These are phyloP conservation scores for Lucifuga dentata DNA, from an alignment of 2,113 vertebrate genomes.

Conservation along the genomic window DNA sequence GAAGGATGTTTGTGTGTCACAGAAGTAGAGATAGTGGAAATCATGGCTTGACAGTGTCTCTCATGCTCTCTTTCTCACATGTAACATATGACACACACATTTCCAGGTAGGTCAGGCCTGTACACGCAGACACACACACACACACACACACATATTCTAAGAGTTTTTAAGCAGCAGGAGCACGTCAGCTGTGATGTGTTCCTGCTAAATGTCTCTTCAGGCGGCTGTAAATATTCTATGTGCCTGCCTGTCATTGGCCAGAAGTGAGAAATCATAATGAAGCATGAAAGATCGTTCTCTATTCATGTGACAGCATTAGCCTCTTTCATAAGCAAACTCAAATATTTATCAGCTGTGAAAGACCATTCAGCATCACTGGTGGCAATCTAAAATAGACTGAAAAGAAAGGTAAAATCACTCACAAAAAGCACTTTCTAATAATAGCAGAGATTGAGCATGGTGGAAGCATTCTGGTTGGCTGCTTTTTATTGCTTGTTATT, in stretches of 20 bases:
- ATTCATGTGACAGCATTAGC: constrained; percentile 94
- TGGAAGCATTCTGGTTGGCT: constrained; percentile 95
- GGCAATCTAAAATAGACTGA: constrained; percentile 83
- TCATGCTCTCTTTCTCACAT: neutral
- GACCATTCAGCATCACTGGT: constrained; percentile 88
- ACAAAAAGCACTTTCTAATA: constrained; percentile 88
- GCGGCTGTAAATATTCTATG: constrained; percentile 93
- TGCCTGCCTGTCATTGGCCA: constrained; percentile 89
- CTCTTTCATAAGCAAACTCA: constrained; percentile 92
- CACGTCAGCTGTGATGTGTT: constrained; percentile 88
- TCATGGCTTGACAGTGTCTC: too few species aligned
- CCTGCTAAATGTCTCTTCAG: constrained; percentile 92
- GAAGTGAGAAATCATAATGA: constrained; percentile 92
- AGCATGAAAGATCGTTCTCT: constrained; percentile 94
- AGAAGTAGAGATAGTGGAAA: too few species aligned
- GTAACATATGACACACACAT: constrained; percentile 7
- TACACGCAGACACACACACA: constrained; percentile 7
- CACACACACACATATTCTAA: constrained; percentile 8
- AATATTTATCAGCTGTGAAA: constrained; percentile 91
- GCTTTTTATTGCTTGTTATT: constrained; percentile 99
- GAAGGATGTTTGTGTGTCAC: too few species aligned
- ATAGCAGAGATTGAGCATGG: constrained; percentile 88
- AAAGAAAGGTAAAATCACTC: constrained; percentile 13
- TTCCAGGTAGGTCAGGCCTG: constrained; percentile 19
- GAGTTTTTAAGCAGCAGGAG: constrained; percentile 82